Evolutionary conservation across 23 tunicate genomes (phyloP), one percentile per base, ranked within the genome.

Genomic region (Phallusia fumigata): DNA sequence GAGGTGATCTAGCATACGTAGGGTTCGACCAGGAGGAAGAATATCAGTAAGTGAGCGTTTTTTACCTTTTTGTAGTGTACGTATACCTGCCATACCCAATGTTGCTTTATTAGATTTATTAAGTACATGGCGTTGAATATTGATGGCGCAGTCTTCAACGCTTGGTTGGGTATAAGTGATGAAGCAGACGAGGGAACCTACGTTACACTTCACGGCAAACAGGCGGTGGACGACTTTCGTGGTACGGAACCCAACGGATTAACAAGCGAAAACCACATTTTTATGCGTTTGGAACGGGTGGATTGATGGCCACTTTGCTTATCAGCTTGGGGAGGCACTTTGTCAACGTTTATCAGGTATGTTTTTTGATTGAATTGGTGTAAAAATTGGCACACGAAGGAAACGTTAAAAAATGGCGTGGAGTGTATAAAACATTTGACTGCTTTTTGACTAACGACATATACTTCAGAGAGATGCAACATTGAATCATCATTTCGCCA

Each of bases 1-100:
- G 76, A 26, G 81, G 75, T 12, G 87, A 84, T 26, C 0, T 84
- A 0, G 87, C 81, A 6, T 84, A 84, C 35, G 87, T 76, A 19
- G 84, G 72, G 3, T 32, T 83, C 5, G 74, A 65, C 33, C 79
- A 83, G 21, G 49, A 74, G 40, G 36, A 74, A 0, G 30, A 76
- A 8, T 83, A 75, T 36, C 10, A 83, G 86, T 83, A 73, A 47
- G 86, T 16, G 65, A n/a, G 47, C 10, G 47, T 40, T 3, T 40
- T 40, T 40, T 10, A 40, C 5, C 47, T 40, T 40, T 40, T 40
- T n/a, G n/a, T n/a, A n/a, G n/a, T n/a, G n/a, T n/a, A n/a, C n/a
- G n/a, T n/a, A n/a, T n/a, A n/a, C n/a, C n/a, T n/a, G n/a, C n/a
- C n/a, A n/a, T n/a, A n/a, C n/a, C n/a, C n/a, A n/a, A n/a, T n/a